Percentiles rank a stretch among this genome's conserved stretches.
phyloP scores from a whole-genome alignment of 2,888 invertebrate species.

The Tubiluchus corallicola region DNA sequence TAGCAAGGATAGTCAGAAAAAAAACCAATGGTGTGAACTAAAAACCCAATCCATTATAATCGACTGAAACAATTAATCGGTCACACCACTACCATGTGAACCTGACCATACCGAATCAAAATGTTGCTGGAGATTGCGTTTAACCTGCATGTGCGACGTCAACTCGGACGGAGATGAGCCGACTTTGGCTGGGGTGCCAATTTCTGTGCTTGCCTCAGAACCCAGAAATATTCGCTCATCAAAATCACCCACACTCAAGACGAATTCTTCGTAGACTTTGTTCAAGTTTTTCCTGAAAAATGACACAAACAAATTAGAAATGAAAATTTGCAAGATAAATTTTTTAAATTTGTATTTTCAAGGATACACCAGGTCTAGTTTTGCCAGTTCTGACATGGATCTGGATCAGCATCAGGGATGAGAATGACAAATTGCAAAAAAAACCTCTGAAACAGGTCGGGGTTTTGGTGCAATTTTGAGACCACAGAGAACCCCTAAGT shows the following conservation, averaged over 20 bases:
- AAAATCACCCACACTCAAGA: slow-evolving; percentile 76
- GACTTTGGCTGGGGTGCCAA: slow-evolving; percentile 35
- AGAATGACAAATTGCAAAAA: too few species aligned
- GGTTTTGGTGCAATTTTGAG: too few species aligned
- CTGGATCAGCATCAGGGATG: too few species aligned
- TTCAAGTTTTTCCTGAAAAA: slow-evolving; percentile 48
- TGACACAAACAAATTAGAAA: slow-evolving; percentile 4
- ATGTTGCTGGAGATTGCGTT: slow-evolving; percentile 24
- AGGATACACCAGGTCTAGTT: too few species aligned
- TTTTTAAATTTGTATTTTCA: not conserved
- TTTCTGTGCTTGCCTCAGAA: slow-evolving; percentile 40
- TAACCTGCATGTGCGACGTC: slow-evolving; percentile 22
- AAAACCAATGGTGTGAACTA: too few species aligned
- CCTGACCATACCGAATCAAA: slow-evolving; percentile 20
- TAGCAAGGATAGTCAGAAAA: too few species aligned
- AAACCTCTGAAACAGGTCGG: too few species aligned
- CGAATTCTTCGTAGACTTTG: slow-evolving; percentile 71
- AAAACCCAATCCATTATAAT: too few species aligned
- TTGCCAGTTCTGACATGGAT: too few species aligned
- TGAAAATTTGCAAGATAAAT: not conserved
- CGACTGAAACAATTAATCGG: too few species aligned
- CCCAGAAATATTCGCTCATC: slow-evolving; percentile 89
- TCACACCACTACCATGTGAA: too few species aligned
- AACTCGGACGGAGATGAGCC: slow-evolving; percentile 19
- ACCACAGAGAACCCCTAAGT: too few species aligned